Percentiles rank a stretch among this genome's conserved stretches.
Evolutionary conservation across 53 echinoderm and acorn worm species (phyloP).

Genomic region (Crossaster papposus): DNA sequence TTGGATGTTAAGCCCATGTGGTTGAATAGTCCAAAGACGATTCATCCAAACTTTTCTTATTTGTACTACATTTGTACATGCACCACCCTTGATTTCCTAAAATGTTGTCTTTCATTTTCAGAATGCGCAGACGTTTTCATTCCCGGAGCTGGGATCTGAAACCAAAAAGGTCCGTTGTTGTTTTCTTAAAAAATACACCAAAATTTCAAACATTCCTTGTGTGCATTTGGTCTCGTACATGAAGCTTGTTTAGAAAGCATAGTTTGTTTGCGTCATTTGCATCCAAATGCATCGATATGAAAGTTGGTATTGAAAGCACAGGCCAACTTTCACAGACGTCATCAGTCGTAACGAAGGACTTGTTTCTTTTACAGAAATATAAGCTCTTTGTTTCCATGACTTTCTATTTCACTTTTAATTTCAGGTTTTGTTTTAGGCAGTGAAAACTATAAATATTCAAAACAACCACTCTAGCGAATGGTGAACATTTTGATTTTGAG

Average conservation of each 20-base stretch:
- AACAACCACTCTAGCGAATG: background rate
- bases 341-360: background rate
- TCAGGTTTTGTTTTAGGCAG: background rate
- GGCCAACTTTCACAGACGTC: slow-evolving; percentile 12
- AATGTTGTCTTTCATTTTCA: slow-evolving; percentile 50
- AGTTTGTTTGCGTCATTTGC: background rate
- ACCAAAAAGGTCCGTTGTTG: slow-evolving; percentile 72
- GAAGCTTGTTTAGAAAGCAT: background rate
- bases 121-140: slow-evolving; percentile 81
- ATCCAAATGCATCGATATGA: background rate
- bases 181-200: background rate
- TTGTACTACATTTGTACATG: too few species aligned
- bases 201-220: background rate
- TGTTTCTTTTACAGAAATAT: background rate
- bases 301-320: background rate
- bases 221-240: background rate
- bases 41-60: background rate
- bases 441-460: background rate
- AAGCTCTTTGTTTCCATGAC: background rate
- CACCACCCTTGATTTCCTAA: background rate
- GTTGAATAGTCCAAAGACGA: too few species aligned
- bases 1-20: too few species aligned
- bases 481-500: too few species aligned
- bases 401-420: background rate
- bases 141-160: slow-evolving; percentile 68